phyloP scores from a whole-genome alignment of 37 sponge, comb jelly and placozoan genomes.

The Corticium candelabrum region DNA sequence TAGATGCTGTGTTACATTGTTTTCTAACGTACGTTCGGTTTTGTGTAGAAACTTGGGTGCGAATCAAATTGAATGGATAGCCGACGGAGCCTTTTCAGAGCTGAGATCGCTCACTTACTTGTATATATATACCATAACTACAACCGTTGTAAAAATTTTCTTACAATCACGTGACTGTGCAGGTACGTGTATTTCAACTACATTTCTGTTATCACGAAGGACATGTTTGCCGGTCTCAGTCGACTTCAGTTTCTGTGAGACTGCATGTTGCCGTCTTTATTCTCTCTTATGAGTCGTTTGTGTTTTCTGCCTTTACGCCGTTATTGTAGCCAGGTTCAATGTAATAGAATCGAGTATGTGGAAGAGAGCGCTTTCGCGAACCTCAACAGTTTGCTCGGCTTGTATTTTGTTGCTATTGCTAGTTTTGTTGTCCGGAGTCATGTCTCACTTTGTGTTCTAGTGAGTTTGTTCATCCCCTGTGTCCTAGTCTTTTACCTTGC shows the following conservation, averaged over 20 bases:
- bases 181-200: not conserved
- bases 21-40: not conserved
- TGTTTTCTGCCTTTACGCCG: too few species aligned
- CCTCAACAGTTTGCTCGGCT: not conserved
- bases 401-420: not conserved
- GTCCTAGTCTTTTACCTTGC: not conserved
- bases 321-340: not conserved
- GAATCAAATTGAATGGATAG: not conserved
- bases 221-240: not conserved
- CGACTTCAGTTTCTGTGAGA: too few species aligned
- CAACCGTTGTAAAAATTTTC: too few species aligned
- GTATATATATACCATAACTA: not conserved
- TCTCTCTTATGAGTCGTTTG: too few species aligned
- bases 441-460: not conserved
- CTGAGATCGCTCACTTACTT: not conserved
- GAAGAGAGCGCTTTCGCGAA: not conserved
- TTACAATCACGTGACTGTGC: not conserved
- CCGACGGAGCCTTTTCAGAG: not conserved
- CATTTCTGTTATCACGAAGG: not conserved
- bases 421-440: not conserved
- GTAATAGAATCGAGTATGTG: not conserved
- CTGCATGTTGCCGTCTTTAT: too few species aligned
- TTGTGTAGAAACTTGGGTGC: not conserved
- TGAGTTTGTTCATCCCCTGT: not conserved
- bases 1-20: too few species aligned